Base-by-base conservation (phyloP, 2,797 vertebrate genomes). In the Urocyon cinereoargenteus region DNA sequence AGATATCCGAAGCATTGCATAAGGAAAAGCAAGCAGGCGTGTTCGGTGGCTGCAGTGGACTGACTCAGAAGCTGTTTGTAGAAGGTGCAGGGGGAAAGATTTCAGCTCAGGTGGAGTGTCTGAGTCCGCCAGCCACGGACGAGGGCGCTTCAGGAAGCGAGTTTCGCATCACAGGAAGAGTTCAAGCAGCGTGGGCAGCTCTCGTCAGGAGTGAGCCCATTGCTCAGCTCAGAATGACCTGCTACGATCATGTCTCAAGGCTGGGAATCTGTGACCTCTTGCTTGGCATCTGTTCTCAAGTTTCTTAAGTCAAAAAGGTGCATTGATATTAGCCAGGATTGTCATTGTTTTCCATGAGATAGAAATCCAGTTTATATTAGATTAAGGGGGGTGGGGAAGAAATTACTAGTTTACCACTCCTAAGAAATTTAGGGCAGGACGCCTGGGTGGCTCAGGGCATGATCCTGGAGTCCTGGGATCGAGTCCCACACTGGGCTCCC, bases 301-400 rank as follows among this genome's bases (percentile, higher is more conserved):
- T 66, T 86, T 86, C 70, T 85, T 78, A 64, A 26, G 34, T 78
- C 70, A 68, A 57, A 86, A 66, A 68, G 34, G 26, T n/a, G n/a
- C 40, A 1, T 53, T 83, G n/a, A 94, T 45, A 73, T 83, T 75
- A 94, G 22, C 19, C 68, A 72, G 26, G 70, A 53, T 93, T 62
- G 40, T 70, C 15, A 18, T 86, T 62, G 15, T 77, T 84, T 89
- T 75, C 26, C 24, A 62, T 28, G 62, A 85, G 70, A 61, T 40
- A 93, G 26, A 61, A 89, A 85, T n/a, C 34, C 70, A 61, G 68
- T 5, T 61, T 93, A 89, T 49, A 89, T n/a, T 84, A 7, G 18
- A 31, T 73, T 40, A 57, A 45, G n/a, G n/a, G 24, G 8, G 19
- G 3, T 34, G 16, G 15, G 12, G 12, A 31, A 14, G 66, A 73